phyloP scores from a whole-genome alignment of 2,113 vertebrate genomes.

The Rhynchomys soricoides region DNA sequence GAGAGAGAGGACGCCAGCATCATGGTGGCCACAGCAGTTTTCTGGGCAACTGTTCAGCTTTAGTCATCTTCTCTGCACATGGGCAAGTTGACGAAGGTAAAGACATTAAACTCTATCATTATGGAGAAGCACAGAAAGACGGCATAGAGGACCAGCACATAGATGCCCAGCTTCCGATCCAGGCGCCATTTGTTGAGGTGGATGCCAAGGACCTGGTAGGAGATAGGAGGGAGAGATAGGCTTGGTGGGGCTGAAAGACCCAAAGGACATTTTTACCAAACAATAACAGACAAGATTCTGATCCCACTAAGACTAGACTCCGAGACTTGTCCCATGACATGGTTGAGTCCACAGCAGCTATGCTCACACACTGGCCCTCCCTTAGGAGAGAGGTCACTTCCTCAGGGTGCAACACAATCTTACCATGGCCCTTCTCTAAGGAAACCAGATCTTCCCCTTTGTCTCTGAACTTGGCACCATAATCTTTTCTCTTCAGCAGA shows the following conservation, averaged over 20 bases:
- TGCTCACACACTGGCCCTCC: background rate
- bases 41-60: slow-evolving; percentile 26
- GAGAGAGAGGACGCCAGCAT: slow-evolving; percentile 68
- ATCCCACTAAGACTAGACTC: background rate
- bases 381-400: accelerated
- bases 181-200: slow-evolving; percentile 96
- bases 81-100: slow-evolving; percentile 99
- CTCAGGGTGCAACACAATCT: background rate
- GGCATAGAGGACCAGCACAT: slow-evolving; percentile 93
- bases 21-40: slow-evolving; percentile 58
- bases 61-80: slow-evolving; percentile 95
- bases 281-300: background rate
- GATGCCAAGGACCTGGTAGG: slow-evolving; percentile 92
- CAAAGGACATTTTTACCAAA: background rate
- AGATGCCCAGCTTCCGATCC: slow-evolving; percentile 94
- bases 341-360: background rate
- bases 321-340: background rate
- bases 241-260: background rate
- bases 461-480: background rate
- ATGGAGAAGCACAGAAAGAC: slow-evolving; percentile 97
- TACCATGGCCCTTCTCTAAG: background rate
- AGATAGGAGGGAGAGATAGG: slow-evolving; percentile 58
- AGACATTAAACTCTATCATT: slow-evolving; percentile 98
- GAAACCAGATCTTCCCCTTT: background rate
- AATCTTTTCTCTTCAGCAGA: background rate